Evolutionary conservation across 2,797 vertebrate species (phyloP).

Genomic region (Clarias pachynema): DNA sequence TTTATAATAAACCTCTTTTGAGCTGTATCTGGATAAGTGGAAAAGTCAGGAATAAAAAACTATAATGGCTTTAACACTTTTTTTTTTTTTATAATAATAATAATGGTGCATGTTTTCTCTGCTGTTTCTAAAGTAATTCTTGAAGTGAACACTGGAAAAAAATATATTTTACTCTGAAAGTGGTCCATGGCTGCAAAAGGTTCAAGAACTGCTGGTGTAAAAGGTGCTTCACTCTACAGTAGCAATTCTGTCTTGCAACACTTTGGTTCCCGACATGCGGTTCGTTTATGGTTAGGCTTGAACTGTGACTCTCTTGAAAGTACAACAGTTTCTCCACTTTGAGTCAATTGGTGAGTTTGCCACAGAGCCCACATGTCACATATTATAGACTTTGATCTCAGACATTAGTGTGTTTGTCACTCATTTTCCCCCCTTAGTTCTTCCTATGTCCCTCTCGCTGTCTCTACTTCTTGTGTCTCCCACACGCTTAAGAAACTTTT

Average conservation of each 20-base stretch:
- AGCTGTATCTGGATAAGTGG: not conserved
- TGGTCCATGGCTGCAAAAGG: not conserved
- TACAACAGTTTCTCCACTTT: not conserved
- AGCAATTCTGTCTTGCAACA: not conserved
- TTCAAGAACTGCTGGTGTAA: not conserved
- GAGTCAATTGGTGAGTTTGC: not conserved
- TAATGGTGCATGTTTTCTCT: not conserved
- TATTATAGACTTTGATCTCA: not conserved
- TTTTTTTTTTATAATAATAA: not conserved
- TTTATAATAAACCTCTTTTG: not conserved
- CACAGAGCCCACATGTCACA: not conserved
- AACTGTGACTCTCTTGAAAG: not conserved
- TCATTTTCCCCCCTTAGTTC: not conserved
- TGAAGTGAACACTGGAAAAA: not conserved
- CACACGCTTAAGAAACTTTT: constrained; percentile 33
- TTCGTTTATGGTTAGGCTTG: not conserved
- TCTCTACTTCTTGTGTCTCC: not conserved
- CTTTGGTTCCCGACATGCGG: not conserved
- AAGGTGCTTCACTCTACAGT: not conserved
- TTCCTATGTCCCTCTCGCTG: not conserved
- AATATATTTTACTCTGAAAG: not conserved
- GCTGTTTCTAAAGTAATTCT: not conserved
- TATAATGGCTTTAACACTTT: not conserved
- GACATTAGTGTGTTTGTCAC: not conserved
- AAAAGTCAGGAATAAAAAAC: not conserved